Evolutionary conservation across 2,888 invertebrate species (phyloP).

Genomic region (Acrobasis consociella): DNA sequence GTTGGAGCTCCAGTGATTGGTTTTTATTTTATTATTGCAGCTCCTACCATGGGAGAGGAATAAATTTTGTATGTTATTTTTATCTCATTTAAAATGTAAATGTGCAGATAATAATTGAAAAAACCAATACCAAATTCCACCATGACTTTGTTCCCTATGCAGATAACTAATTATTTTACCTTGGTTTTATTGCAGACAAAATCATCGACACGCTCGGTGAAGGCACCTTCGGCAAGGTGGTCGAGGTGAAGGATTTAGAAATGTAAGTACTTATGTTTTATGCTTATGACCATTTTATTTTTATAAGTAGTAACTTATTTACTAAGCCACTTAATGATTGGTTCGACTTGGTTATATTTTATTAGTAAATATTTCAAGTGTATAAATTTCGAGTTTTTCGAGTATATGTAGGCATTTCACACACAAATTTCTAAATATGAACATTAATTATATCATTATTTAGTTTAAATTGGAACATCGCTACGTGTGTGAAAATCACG

Average conservation of each 20-base stretch:
- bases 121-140: conserved; percentile 59
- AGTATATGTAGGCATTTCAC: too few relatives aligned
- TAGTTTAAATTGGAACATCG: too few relatives aligned
- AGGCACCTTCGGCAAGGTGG: conserved; percentile 99
- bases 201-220: conserved; percentile 99
- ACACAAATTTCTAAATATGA: too few relatives aligned
- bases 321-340: background rate
- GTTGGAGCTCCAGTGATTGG: conserved; percentile 55
- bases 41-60: background rate
- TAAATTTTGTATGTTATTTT: background rate
- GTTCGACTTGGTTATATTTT: too few relatives aligned
- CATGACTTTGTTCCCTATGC: conserved; percentile 60
- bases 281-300: background rate
- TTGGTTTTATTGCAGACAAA: conserved; percentile 95
- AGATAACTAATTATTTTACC: conserved; percentile 56
- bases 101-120: conserved; percentile 34
- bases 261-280: conserved; percentile 86
- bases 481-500: too few relatives aligned
- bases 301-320: background rate
- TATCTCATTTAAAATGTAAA: conserved; percentile 24
- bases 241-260: conserved; percentile 98
- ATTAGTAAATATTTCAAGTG: too few relatives aligned
- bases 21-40: conserved; percentile 26
- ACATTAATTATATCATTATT: too few relatives aligned
- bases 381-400: too few relatives aligned